Percentiles rank a stretch among this genome's conserved stretches.
Conservation (phyloP, 2,113 vertebrate genomes). For the Capricornis sumatraensis region DNA sequence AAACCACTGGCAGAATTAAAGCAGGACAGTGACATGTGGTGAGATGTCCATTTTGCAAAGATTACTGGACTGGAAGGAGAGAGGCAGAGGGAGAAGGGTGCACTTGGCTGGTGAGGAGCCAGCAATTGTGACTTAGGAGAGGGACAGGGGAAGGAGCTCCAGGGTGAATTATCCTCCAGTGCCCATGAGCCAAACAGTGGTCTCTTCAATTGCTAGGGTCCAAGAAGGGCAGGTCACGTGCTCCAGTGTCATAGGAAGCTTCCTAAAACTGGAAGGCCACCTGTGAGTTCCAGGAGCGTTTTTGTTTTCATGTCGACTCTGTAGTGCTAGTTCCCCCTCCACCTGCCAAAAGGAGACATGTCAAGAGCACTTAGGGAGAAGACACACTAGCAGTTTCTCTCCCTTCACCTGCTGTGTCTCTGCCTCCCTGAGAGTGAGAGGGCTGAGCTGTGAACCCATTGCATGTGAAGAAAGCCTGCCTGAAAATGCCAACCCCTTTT, state of each 20-base stretch:
- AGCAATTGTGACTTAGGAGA: background rate
- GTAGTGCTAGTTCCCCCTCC: background rate
- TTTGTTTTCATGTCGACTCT: fast-evolving
- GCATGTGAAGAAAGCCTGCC: background rate
- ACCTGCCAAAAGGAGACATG: background rate
- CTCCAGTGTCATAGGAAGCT: background rate
- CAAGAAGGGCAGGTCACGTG: background rate
- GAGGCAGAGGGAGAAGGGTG: background rate
- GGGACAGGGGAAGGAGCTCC: too few species aligned
- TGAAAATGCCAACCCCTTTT: background rate
- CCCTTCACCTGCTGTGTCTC: background rate
- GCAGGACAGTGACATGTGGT: background rate
- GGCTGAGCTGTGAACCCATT: background rate
- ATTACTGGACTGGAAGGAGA: background rate
- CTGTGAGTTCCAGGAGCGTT: background rate
- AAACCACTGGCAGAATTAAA: background rate
- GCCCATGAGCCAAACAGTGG: too few species aligned
- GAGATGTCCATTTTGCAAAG: background rate
- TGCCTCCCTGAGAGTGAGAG: background rate
- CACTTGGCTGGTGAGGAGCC: background rate
- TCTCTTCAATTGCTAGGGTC: background rate
- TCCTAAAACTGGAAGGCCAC: background rate
- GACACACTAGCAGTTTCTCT: background rate
- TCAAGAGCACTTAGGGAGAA: background rate
- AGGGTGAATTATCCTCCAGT: background rate